These are phyloP conservation scores for Corynorhinus townsendii DNA, from an alignment of 2,113 vertebrate species.

Conservation along the genomic window DNA sequence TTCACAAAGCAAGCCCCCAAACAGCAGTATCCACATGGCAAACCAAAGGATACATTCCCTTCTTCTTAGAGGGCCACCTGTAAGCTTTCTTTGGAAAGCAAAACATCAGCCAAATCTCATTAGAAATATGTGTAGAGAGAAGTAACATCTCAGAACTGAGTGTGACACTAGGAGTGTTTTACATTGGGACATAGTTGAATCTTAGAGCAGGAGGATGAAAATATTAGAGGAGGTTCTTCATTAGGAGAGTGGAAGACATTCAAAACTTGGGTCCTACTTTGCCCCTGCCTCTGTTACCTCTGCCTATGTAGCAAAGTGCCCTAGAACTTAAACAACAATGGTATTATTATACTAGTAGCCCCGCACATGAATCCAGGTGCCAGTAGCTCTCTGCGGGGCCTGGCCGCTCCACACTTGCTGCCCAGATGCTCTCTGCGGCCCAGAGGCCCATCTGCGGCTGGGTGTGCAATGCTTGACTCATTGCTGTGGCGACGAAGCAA, in stretches of 20 bases:
- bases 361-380: too few species aligned
- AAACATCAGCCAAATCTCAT: not conserved
- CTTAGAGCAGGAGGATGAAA: not conserved
- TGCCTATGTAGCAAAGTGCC: not conserved
- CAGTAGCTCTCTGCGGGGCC: too few species aligned
- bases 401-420: too few species aligned
- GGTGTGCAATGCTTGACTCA: too few species aligned
- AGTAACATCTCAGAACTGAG: not conserved
- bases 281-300: not conserved
- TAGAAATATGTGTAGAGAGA: not conserved
- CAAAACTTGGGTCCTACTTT: not conserved
- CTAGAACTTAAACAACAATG: not conserved
- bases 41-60: rapidly evolving
- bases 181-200: too few species aligned
- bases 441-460: too few species aligned
- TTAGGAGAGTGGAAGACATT: not conserved
- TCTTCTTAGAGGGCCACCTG: not conserved
- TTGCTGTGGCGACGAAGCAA: too few species aligned
- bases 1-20: not conserved
- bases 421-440: too few species aligned
- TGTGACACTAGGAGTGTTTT: rapidly evolving
- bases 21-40: not conserved
- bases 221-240: not conserved
- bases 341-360: not conserved
- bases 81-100: not conserved